Percentiles rank a stretch among this genome's conserved stretches.
Conservation (phyloP, 2,797 vertebrate genomes). For the Rhinogobio ventralis region DNA sequence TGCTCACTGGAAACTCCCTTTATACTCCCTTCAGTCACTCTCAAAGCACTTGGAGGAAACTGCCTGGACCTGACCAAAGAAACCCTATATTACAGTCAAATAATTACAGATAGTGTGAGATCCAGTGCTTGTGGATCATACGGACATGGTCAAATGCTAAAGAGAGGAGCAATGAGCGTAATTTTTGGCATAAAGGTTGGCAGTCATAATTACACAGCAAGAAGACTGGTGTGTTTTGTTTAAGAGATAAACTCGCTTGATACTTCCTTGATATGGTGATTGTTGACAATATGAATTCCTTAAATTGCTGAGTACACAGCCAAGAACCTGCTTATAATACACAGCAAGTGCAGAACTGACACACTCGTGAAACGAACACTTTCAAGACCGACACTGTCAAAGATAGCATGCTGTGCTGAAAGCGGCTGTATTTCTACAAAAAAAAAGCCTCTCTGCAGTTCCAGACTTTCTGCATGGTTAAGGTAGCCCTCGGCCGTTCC, state of each 20-base stretch:
- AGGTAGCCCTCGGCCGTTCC: conserved; percentile 72
- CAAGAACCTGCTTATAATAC: conserved; percentile 18
- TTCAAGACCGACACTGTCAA: conserved; percentile 7
- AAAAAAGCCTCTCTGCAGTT: conserved; percentile 58
- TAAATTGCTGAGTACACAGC: conserved; percentile 7
- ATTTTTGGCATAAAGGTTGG: background rate
- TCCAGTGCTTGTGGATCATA: background rate
- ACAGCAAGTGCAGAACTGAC: conserved; percentile 6
- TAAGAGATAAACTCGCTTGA: background rate
- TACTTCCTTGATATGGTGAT: background rate
- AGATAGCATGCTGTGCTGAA: background rate
- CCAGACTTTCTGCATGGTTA: conserved; percentile 70
- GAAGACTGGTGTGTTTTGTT: background rate
- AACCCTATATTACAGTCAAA: conserved; percentile 52
- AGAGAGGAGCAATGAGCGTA: background rate
- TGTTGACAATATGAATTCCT: conserved; percentile 22
- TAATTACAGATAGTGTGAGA: conserved; percentile 48
- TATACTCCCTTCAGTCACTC: conserved; percentile 29
- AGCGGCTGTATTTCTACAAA: conserved; percentile 41
- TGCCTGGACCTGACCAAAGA: conserved; percentile 52
- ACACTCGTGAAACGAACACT: conserved; percentile 19
- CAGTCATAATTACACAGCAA: background rate
- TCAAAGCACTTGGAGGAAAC: conserved; percentile 28
- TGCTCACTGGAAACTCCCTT: conserved; percentile 56
- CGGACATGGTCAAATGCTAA: background rate